These are phyloP conservation scores for Choloepus hoffmanni DNA, from an alignment of 2,113 vertebrate genomes.

Conservation along the genomic window DNA sequence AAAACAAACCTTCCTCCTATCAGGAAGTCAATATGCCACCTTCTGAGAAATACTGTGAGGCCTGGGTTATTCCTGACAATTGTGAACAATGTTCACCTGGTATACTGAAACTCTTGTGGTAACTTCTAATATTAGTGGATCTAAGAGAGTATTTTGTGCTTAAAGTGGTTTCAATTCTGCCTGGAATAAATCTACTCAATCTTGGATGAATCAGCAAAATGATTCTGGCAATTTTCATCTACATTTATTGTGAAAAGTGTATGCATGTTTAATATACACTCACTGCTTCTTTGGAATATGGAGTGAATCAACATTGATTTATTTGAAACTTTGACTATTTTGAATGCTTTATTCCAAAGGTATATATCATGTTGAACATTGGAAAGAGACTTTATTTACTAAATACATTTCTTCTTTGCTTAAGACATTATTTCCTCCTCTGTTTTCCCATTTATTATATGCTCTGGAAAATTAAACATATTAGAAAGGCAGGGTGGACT, in stretches of 20 bases:
- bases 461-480: constrained; percentile 9
- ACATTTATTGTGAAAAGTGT: constrained; percentile 56
- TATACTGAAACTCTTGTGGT: neutral
- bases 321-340: constrained; percentile 54
- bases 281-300: constrained; percentile 16
- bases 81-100: neutral
- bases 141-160: constrained; percentile 44
- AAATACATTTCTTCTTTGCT: constrained; percentile 62
- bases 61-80: neutral
- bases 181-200: constrained; percentile 36
- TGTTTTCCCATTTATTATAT: constrained; percentile 49
- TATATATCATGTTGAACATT: constrained; percentile 66
- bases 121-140: neutral
- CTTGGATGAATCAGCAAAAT: constrained; percentile 60
- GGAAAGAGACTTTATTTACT: constrained; percentile 63
- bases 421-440: constrained; percentile 50
- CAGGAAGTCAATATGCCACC: neutral
- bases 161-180: constrained; percentile 45
- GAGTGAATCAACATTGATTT: constrained; percentile 61
- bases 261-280: constrained; percentile 55
- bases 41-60: neutral
- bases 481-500: constrained; percentile 2
- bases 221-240: constrained; percentile 63
- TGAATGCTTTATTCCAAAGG: constrained; percentile 61
- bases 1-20: neutral